Base-by-base conservation (phyloP, 2,113 vertebrate species). In the Chaetodon auriga region DNA sequence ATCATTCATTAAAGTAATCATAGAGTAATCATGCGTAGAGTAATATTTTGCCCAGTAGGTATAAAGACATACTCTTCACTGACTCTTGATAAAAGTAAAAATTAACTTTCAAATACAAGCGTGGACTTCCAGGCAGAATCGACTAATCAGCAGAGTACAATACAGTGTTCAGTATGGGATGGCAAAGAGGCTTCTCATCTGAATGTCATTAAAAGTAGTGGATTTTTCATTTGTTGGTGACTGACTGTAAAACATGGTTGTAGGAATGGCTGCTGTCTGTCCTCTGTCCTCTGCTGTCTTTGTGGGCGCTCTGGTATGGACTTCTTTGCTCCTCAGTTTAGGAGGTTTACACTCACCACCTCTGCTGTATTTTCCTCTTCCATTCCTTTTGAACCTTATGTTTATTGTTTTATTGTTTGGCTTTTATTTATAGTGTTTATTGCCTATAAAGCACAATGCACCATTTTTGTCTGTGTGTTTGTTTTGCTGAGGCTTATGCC, bases 351-450 rank as follows among this genome's bases (percentile, higher is more conserved):
- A 21, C 38, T 68, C 43, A 13, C 54, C 68, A 63, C 41, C n/a
- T 74, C 30, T 78, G n/a, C 46, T 69, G 21, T 74, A 45, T 64
- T 70, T 46, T 35, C 55, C 19, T 30, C 38, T 58, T 49, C 7
- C 16, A 49, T 58, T 78, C n/a, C 55, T 21, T 73, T 74, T 82
- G 41, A 71, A 73, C 15, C 5, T 49, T 19, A 66, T 71, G 19
- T 68, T 63, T 68, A 51, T 38, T 53, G 62, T 57, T 61, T 62
- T 14, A 65, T 58, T 83, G 61, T 69, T n/a, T 70, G 66, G 60
- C 48, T 36, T 76, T 54, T 81, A 66, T 81, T 81, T 68, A 43
- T 68, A 62, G 53, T n/a, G 2, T 77, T 77, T 78, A 73, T 78
- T 57, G 68, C 55, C 63, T 41, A 43, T 63, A 53, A 81, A 81